A percentile compares a stretch with the other conserved stretches of the same genome.
These are phyloP conservation scores for Osmerus mordax DNA, from an alignment of 2,113 vertebrate species.

Conservation along the genomic window DNA sequence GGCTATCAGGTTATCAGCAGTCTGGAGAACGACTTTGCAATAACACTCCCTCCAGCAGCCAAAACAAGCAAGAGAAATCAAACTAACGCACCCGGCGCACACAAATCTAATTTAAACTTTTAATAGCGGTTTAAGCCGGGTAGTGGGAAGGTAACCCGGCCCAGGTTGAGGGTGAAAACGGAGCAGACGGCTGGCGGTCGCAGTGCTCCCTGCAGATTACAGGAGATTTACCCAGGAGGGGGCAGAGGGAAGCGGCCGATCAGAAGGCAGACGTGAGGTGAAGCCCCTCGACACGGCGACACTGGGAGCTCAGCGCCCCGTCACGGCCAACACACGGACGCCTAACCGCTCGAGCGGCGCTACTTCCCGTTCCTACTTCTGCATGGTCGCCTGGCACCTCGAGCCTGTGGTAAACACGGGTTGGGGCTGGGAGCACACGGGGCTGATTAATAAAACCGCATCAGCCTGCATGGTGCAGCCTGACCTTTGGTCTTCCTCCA, in stretches of 20 bases:
- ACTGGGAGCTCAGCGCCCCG: no score
- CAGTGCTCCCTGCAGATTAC: conserved; percentile 38
- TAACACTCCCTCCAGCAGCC: conserved; percentile 3
- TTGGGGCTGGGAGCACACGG: no score
- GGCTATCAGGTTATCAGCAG: conserved; percentile 6
- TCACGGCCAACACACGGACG: no score
- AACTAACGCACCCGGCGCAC: conserved; percentile 13
- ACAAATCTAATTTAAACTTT: conserved; percentile 11
- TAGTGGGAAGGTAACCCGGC: conserved; percentile 29
- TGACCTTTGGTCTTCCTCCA: no score
- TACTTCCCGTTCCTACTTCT: no score
- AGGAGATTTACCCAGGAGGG: conserved; percentile 31
- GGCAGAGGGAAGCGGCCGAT: conserved; percentile 26
- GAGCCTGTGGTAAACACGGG: no score
- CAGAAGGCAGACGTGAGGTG: conserved; percentile 37
- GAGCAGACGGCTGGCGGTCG: conserved; percentile 15
- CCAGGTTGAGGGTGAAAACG: neutral
- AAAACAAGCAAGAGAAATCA: neutral
- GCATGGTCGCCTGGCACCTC: no score
- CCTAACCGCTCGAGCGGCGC: no score
- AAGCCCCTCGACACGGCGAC: conserved; percentile 16
- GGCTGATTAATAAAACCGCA: no score
- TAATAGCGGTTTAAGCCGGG: conserved; percentile 20
- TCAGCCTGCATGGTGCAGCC: no score
- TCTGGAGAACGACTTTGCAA: neutral